These are phyloP conservation scores for Apteryx mantelli DNA, from an alignment of 2,113 vertebrate species.

Conservation along the genomic window DNA sequence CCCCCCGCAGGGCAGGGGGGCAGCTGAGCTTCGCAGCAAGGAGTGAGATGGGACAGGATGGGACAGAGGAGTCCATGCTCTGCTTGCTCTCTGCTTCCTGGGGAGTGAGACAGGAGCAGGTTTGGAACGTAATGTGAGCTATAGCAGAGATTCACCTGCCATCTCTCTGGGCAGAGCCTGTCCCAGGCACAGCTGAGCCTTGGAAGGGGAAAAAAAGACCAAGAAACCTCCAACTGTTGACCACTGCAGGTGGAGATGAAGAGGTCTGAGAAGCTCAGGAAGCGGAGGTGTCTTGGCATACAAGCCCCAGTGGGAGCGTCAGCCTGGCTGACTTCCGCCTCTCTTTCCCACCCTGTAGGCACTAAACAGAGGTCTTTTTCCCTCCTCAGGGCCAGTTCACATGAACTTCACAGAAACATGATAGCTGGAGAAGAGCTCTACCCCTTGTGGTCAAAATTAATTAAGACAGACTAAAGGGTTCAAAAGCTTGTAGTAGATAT, in stretches of 20 bases:
- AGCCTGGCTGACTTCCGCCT: not conserved
- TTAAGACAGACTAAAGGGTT: not conserved
- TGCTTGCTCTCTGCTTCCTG: not conserved
- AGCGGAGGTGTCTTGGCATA: not conserved
- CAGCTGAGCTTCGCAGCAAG: not conserved
- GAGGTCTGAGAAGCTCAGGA: not conserved
- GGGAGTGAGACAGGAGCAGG: not conserved
- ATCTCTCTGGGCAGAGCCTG: not conserved
- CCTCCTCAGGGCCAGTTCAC: accelerated
- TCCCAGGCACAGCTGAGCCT: not conserved
- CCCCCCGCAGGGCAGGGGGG: accelerated
- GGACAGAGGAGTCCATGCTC: not conserved
- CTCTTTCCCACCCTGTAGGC: not conserved
- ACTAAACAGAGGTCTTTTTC: not conserved
- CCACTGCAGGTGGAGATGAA: not conserved
- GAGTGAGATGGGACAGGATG: not conserved
- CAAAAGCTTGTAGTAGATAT: not conserved
- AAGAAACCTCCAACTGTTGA: too few relatives aligned
- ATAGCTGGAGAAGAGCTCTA: not conserved
- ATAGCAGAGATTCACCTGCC: not conserved
- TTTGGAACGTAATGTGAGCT: not conserved
- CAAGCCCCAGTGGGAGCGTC: not conserved
- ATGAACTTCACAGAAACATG: accelerated
- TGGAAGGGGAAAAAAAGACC: not conserved
- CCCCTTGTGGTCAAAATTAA: not conserved